A percentile compares a stretch with the other conserved stretches of the same genome.
Evolutionary conservation across 2,797 vertebrate species (phyloP).

Genomic region (Hafferia zeledoni): DNA sequence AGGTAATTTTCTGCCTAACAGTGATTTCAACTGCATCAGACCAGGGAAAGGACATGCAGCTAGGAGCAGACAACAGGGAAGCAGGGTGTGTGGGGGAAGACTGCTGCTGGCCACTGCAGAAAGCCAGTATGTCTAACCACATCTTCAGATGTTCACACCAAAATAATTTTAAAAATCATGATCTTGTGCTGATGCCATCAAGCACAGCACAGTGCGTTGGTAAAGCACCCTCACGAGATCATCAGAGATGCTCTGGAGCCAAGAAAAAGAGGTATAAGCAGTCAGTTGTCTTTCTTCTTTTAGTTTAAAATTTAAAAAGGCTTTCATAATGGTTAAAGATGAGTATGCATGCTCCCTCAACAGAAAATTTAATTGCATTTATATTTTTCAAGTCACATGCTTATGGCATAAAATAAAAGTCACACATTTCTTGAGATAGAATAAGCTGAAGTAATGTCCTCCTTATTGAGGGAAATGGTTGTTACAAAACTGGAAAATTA

Average conservation of each 20-base stretch:
- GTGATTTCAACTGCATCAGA: neutral
- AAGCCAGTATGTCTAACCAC: neutral
- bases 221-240: neutral
- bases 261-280: neutral
- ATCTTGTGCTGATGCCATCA: neutral
- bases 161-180: neutral
- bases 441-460: neutral
- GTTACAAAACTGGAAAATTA: neutral
- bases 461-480: neutral
- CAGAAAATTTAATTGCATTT: neutral
- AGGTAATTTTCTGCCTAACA: neutral
- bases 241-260: neutral
- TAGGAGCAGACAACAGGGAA: neutral
- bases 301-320: neutral
- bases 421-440: neutral
- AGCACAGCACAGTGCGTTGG: neutral
- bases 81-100: fast-evolving
- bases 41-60: neutral
- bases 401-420: neutral
- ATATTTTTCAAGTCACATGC: neutral
- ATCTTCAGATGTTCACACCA: neutral
- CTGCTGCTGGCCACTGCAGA: neutral
- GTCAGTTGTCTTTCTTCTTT: neutral
- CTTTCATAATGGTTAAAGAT: neutral
- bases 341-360: neutral